Base-by-base conservation (phyloP, 2,888 invertebrate species). In the Nipponacmea schrenckii region DNA sequence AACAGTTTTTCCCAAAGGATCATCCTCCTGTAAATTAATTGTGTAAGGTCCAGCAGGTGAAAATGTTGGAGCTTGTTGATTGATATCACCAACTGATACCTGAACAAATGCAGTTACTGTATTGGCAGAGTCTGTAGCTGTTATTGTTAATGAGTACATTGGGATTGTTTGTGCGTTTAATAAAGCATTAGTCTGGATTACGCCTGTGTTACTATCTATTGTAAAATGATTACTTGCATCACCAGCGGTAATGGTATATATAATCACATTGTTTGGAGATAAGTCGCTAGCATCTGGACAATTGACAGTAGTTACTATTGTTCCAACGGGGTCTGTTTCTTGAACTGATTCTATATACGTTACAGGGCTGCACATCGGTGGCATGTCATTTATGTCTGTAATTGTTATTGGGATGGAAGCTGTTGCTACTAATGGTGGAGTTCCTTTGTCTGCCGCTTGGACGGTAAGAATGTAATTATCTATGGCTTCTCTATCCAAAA, bases 41-140 rank as follows among this genome's bases (percentile, higher is more conserved):
- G 70, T 74, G 71, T 74, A 73, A 15, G 76, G 79, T 24, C 77
- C 97, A 26, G 73, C 31, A 2, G 77, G 77, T 17, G 26, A 27
- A 70, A 81, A 81, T 10, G 45, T 62, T 0, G 83, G 82, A 10
- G 62, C 27, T 39, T 76, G 74, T 68, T 83, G 82, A 48, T 83
- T 83, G 8, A 81, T 69, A 69, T 83, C 83, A 14, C 67, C 67
- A 15, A 83, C 70, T 2, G 62, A 70, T 12, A 82, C 73, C 67
- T 74, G 70, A 0, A 69, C 77, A 76, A 95, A 91, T 44, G 7
- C 96, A 95, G 79, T 95, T 46, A 95, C 95, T 63, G 96, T 91
- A 70, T 94, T 96, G 76, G 92, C 93, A 1, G 20, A 20, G 90
- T 97, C 97, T 85, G 95, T 95, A 1, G 96, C 96, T 88, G 96